phyloP scores from a whole-genome alignment of 2,113 vertebrate species.

The Lagenorhynchus albirostris region DNA sequence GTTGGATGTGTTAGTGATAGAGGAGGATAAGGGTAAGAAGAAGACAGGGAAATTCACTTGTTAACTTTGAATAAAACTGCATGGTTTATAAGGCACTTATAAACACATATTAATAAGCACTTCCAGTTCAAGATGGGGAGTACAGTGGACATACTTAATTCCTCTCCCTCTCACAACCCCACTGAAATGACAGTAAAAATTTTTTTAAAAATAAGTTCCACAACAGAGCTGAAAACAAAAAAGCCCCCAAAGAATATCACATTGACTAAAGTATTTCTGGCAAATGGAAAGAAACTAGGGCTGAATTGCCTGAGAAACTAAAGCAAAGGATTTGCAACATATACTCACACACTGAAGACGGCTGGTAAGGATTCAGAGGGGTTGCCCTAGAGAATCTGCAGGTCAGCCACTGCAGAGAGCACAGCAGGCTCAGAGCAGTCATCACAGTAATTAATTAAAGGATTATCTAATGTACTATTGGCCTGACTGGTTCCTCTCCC shows the following conservation, averaged over 20 bases:
- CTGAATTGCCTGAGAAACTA: neutral
- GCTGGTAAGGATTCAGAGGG: neutral
- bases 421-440: neutral
- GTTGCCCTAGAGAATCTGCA: neutral
- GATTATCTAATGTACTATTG: neutral
- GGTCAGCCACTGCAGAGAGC: neutral
- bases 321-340: neutral
- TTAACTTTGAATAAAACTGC: neutral
- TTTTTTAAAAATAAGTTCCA: neutral
- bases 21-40: neutral
- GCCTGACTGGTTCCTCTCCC: neutral
- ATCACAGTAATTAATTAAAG: neutral
- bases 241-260: neutral
- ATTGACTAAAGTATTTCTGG: neutral
- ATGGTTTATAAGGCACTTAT: neutral
- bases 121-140: neutral
- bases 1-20: neutral
- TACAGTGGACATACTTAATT: neutral
- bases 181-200: constrained; percentile 6
- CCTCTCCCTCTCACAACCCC: neutral
- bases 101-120: neutral
- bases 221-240: neutral
- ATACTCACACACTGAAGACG: no score
- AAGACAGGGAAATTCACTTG: neutral
- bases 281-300: constrained; percentile 18